Evolutionary conservation across 2,797 vertebrate species (phyloP).

Genomic region (Bryconaethiops microstoma): DNA sequence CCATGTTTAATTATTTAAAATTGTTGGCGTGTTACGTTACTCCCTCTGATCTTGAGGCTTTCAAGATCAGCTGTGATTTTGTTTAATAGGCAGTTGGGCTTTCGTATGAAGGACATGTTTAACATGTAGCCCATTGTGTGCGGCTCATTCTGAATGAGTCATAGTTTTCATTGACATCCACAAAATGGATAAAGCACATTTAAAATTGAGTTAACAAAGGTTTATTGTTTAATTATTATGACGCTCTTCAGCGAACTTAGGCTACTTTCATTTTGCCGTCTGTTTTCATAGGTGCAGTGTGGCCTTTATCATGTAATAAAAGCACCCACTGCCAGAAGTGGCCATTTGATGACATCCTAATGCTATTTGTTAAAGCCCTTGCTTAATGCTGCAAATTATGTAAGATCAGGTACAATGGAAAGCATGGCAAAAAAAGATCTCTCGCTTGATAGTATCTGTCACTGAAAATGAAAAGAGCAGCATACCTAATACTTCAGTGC

Average conservation of each 20-base stretch:
- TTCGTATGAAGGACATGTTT: neutral
- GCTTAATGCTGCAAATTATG: constrained; percentile 6
- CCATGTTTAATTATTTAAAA: constrained; percentile 6
- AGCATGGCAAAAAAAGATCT: neutral
- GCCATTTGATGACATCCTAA: neutral
- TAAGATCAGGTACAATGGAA: neutral
- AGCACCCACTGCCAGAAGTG: neutral
- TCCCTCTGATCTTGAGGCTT: neutral
- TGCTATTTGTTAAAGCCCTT: neutral
- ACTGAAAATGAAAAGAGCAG: constrained; percentile 5
- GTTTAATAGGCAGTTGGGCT: neutral
- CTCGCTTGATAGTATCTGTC: neutral
- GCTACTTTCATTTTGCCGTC: neutral
- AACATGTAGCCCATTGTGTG: neutral
- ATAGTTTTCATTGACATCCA: constrained; percentile 7
- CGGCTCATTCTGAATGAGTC: neutral
- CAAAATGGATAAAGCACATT: constrained; percentile 12
- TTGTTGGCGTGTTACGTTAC: neutral
- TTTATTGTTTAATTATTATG: neutral
- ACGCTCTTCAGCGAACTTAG: neutral
- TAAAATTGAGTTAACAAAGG: neutral
- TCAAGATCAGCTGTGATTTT: neutral
- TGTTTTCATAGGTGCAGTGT: neutral
- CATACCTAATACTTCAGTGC: constrained; percentile 4
- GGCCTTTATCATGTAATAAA: neutral